These are phyloP conservation scores for Blastobasis adustella DNA, from an alignment of 2,888 invertebrate species.

Conservation along the genomic window DNA sequence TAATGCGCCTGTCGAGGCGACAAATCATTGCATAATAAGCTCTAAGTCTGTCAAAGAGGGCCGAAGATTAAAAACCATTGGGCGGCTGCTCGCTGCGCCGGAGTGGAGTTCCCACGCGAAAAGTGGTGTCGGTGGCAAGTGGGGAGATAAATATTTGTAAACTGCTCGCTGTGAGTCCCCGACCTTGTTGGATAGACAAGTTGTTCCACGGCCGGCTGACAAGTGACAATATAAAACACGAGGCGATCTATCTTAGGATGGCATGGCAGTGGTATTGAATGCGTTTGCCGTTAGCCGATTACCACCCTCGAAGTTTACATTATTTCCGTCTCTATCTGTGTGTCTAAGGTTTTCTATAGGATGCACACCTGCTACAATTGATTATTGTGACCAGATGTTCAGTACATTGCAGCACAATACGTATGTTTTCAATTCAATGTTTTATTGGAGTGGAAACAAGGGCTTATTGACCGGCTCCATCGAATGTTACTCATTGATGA, in stretches of 20 bases:
- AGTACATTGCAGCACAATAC: too few species aligned
- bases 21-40: conserved; percentile 6
- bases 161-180: conserved; percentile 38
- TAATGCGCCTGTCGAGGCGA: conserved; percentile 6
- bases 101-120: conserved; percentile 59
- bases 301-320: too few species aligned
- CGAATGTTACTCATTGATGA: too few species aligned
- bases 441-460: too few species aligned
- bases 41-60: not conserved
- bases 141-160: conserved; percentile 67
- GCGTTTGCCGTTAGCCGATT: too few species aligned
- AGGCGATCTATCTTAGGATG: conserved; percentile 2
- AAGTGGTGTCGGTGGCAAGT: conserved; percentile 53
- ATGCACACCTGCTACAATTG: too few species aligned
- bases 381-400: too few species aligned
- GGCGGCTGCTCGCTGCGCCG: not conserved
- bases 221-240: conserved; percentile 2
- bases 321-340: too few species aligned
- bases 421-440: too few species aligned
- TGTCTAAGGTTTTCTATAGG: too few species aligned
- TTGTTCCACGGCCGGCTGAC: not conserved
- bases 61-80: not conserved
- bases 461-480: too few species aligned
- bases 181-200: conserved; percentile 37
- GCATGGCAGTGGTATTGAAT: not conserved